Conservation (phyloP, 2,113 vertebrate species). For the Perccottus glenii region DNA sequence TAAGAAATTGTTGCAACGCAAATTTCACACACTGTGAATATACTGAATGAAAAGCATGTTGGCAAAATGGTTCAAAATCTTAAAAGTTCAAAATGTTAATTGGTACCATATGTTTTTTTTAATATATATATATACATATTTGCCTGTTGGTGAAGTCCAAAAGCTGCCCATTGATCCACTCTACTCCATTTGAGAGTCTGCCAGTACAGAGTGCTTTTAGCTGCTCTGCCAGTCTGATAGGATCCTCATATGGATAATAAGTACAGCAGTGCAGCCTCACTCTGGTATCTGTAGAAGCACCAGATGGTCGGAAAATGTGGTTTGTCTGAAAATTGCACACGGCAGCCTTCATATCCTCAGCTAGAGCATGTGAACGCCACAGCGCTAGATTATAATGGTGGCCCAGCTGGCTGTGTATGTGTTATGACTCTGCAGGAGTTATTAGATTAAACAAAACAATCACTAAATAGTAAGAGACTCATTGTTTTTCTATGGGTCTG, state of each 20-base stretch:
- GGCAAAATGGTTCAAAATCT: too few relatives aligned
- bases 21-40: too few relatives aligned
- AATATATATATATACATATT: too few relatives aligned
- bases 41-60: too few relatives aligned
- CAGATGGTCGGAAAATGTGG: slow-evolving; percentile 45
- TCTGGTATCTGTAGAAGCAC: slow-evolving; percentile 21
- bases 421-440: slow-evolving; percentile 5
- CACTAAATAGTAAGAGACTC: slow-evolving; percentile 7
- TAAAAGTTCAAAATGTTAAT: too few relatives aligned
- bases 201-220: slow-evolving; percentile 15
- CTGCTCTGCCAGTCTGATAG: slow-evolving; percentile 7
- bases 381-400: slow-evolving; percentile 12
- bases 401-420: slow-evolving; percentile 25
- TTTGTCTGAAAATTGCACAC: slow-evolving; percentile 35
- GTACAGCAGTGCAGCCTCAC: slow-evolving; percentile 14
- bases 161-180: slow-evolving; percentile 1
- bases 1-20: too few relatives aligned
- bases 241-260: slow-evolving; percentile 41
- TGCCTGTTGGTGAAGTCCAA: not conserved
- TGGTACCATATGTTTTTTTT: too few relatives aligned
- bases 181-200: not conserved
- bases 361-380: slow-evolving; percentile 26
- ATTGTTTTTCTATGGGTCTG: slow-evolving; percentile 27
- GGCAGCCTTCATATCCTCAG: slow-evolving; percentile 24
- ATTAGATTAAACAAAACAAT: slow-evolving; percentile 36